Base-by-base conservation (phyloP, 2,113 vertebrate genomes). In the Kryptolebias marmoratus region DNA sequence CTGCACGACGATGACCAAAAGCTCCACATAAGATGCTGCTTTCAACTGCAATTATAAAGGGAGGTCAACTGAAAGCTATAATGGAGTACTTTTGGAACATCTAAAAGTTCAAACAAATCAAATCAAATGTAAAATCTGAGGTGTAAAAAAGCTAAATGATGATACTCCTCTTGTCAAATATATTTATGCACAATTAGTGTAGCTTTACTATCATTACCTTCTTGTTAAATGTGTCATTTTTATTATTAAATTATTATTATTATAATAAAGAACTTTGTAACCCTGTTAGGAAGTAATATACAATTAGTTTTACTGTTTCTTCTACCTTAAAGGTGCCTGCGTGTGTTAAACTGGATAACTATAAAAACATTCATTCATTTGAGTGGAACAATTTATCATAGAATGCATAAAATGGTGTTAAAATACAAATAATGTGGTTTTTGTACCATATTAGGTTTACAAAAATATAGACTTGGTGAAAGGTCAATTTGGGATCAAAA, bases 1-100 rank as follows among this genome's bases (percentile, higher is more conserved):
- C 62, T 44, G 68, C 65, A 71, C 1, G 42, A 63, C 61, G 32
- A 48, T 28, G 67, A 56, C 64, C 75, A 78, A 32, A 45, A 10
- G 11, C 47, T 64, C 71, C 13, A 14, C 68, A 60, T 9, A 16
- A 22, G 32, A 63, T 54, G 16, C 53, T 47, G 48, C 36, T 49
- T 68, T 70, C 28, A 9, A 62, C 42, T 60, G 22, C n/a, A 22
- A n/a, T 28, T 15, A 66, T 70, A 5, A 59, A 44, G 56, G 49
- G 9, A 42, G 8, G 1, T 42, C 39, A 9, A 10, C 39, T 42
- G 9, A 42, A 42, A 10, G 39, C 39, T 42, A 42, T 8, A 8
- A 10, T 42, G 39, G 0, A 10, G 54, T 45, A 5, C 15, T 55
- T 7, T 47, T 64, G 16, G 28, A 54, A 18, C 52, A 71, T 68